These are phyloP conservation scores for Cataglyphis hispanica DNA, from an alignment of 1,140 invertebrate species.

Conservation along the genomic window DNA sequence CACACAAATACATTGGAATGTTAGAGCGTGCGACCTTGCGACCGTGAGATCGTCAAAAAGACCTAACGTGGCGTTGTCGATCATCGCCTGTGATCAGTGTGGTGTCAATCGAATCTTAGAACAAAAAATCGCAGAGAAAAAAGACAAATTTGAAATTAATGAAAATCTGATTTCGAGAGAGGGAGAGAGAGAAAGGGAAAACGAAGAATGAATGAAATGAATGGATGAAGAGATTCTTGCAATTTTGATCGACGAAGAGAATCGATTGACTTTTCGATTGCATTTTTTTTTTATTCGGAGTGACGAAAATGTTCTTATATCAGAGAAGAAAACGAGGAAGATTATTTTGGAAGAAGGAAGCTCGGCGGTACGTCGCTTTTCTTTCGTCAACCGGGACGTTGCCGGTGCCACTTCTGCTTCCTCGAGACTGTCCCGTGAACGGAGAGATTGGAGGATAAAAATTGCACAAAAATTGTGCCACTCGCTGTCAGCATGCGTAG, in stretches of 20 bases:
- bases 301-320: not conserved
- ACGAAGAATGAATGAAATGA: conserved; percentile 15
- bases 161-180: not conserved
- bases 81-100: conserved; percentile 54
- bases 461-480: not conserved
- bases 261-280: conserved; percentile 41
- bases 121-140: conserved; percentile 30
- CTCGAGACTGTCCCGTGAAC: conserved; percentile 75
- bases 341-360: conserved; percentile 71
- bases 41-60: conserved; percentile 51
- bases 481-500: not conserved
- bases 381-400: conserved; percentile 86
- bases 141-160: not conserved
- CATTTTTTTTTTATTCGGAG: conserved; percentile 23
- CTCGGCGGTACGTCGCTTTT: conserved; percentile 85
- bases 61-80: conserved; percentile 18
- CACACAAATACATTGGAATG: conserved; percentile 7
- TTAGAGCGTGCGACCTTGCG: conserved; percentile 69
- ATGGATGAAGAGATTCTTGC: not conserved
- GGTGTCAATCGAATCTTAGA: conserved; percentile 5
- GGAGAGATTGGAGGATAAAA: conserved; percentile 11
- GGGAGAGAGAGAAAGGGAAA: not conserved
- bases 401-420: conserved; percentile 78
- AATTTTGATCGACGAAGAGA: conserved; percentile 8
- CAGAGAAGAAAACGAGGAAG: conserved; percentile 17